These are phyloP conservation scores for Taphrorychus bicolor DNA, from an alignment of 2,888 invertebrate species.

Conservation along the genomic window DNA sequence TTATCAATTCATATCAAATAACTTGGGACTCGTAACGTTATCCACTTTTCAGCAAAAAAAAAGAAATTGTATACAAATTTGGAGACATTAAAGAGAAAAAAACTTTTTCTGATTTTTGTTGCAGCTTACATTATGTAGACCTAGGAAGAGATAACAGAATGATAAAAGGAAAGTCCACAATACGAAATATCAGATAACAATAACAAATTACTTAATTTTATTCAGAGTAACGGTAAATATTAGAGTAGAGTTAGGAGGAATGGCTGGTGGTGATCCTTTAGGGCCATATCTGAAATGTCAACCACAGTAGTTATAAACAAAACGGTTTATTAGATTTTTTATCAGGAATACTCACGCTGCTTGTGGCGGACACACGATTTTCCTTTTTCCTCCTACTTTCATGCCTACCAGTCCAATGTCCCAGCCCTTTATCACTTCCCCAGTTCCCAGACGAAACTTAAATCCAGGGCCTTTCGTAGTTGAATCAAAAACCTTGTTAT, in stretches of 20 bases:
- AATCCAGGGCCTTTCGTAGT: conserved; percentile 79
- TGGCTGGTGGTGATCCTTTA: conserved; percentile 82
- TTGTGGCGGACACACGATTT: conserved; percentile 81
- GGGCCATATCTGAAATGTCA: conserved; percentile 68
- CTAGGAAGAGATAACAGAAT: too few species aligned
- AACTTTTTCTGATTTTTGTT: too few species aligned
- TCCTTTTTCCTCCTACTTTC: conserved; percentile 93
- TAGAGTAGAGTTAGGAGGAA: conserved; percentile 87
- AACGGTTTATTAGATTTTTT: background rate
- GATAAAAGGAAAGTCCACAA: too few species aligned
- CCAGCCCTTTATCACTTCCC: conserved; percentile 92
- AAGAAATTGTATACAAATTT: too few species aligned
- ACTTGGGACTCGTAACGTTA: too few species aligned
- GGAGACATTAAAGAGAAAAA: too few species aligned
- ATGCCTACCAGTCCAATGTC: conserved; percentile 89
- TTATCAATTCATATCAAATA: too few species aligned
- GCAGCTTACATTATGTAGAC: too few species aligned
- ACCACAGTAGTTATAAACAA: conserved; percentile 22
- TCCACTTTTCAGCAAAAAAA: too few species aligned
- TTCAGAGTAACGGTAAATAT: conserved; percentile 91
- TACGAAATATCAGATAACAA: too few species aligned
- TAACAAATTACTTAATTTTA: conserved; percentile 69
- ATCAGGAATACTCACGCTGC: conserved; percentile 78
- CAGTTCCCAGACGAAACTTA: conserved; percentile 81
- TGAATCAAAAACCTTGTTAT: conserved; percentile 88